Percentiles rank a stretch among this genome's conserved stretches.
Conservation (phyloP, 2,113 vertebrate species). For the Martes martes region DNA sequence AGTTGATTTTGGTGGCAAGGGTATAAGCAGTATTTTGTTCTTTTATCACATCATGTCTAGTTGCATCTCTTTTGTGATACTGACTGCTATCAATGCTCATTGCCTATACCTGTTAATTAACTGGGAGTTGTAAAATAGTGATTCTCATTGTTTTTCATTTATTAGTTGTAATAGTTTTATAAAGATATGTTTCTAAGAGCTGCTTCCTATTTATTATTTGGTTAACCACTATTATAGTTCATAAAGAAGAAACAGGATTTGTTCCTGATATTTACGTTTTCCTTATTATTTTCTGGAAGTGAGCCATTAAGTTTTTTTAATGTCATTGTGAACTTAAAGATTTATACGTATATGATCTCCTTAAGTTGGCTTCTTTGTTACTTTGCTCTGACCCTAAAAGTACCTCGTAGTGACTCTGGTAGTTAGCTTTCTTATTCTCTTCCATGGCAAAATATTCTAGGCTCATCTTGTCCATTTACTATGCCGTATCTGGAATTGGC, state of each 20-base stretch:
- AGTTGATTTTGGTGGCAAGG: background rate
- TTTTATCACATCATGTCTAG: background rate
- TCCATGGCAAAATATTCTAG: background rate
- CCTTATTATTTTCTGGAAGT: background rate
- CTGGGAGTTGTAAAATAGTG: background rate
- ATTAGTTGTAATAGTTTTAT: background rate
- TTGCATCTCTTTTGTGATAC: background rate
- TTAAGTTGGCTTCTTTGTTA: background rate
- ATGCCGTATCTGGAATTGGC: background rate
- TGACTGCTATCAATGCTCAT: background rate
- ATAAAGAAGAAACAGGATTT: background rate
- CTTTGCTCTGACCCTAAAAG: background rate
- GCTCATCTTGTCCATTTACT: background rate
- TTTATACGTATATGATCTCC: background rate
- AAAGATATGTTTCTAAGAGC: background rate
- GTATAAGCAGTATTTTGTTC: background rate
- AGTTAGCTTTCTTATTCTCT: background rate
- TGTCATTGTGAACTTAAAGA: background rate
- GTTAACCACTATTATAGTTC: background rate
- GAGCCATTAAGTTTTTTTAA: background rate
- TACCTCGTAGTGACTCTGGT: background rate
- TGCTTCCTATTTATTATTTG: background rate
- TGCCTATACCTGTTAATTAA: background rate
- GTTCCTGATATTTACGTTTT: conserved; percentile 13
- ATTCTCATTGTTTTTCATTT: background rate